These are phyloP conservation scores for Bungarus multicinctus DNA, from an alignment of 2,113 vertebrate genomes.

Conservation along the genomic window DNA sequence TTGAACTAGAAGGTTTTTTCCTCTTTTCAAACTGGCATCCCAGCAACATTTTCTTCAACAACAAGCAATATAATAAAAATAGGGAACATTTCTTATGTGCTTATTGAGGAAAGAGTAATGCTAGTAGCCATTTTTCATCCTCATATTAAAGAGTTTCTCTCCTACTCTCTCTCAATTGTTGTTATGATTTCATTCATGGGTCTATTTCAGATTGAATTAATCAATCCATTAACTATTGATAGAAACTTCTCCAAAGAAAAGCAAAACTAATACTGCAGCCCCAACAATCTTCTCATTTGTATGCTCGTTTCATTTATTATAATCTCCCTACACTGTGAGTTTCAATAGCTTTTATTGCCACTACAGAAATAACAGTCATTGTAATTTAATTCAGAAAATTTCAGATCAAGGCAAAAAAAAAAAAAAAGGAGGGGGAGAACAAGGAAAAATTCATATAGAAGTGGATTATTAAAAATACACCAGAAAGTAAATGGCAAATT, in stretches of 20 bases:
- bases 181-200: conserved; percentile 21
- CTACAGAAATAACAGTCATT: conserved; percentile 14
- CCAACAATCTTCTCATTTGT: conserved; percentile 11
- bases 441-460: background rate
- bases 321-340: background rate
- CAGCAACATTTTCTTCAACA: no score
- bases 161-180: conserved; percentile 16
- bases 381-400: conserved; percentile 30
- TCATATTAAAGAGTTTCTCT: background rate
- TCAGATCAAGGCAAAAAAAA: conserved; percentile 16
- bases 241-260: conserved; percentile 20
- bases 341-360: background rate
- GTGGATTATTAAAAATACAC: background rate
- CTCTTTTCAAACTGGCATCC: background rate
- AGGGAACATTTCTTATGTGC: background rate
- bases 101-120: conserved; percentile 14
- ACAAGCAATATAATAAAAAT: background rate
- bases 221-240: conserved; percentile 23
- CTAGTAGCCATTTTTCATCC: conserved; percentile 17
- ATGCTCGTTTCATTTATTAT: background rate
- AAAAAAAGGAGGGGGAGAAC: background rate
- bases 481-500: background rate
- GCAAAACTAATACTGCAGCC: conserved; percentile 15
- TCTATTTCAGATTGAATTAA: conserved; percentile 32
- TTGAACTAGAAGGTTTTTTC: background rate